Base-by-base conservation (phyloP, 2,888 invertebrate genomes). In the Zhuqinia jingwanae region DNA sequence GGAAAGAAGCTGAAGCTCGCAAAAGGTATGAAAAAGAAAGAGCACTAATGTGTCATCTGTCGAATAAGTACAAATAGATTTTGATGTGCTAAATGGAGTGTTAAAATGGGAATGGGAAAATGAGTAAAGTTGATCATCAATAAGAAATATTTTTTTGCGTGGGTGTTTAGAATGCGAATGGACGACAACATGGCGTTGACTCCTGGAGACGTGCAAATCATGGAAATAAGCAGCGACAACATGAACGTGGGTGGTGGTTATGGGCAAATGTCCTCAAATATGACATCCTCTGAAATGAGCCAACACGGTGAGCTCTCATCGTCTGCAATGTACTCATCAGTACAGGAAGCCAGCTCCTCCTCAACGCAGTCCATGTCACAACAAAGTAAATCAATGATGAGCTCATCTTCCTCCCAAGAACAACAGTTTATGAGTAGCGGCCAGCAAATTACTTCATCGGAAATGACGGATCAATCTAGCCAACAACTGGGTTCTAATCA, bases 1-100 rank as follows among this genome's bases (percentile, higher is more conserved):
- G 94, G 92, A 95, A 95, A 91, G 94, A 94, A 91, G 94, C 94
- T 88, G 94, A 94, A 91, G 93, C 94, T 90, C 94, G 94, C 89
- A 93, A 93, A 87, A 93, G 94, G 91, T 94, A 94, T 90, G 93
- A 56, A 36, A 36, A 36, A 36, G 3, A 36, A 6, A 36, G 5
- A 36, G 36, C 36, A 8, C 11, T 5, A 58, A 2, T 25, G 2
- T 58, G 17, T 10, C 58, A 10, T 22, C n/a, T n/a, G n/a, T n/a
- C n/a, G n/a, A n/a, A n/a, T n/a, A n/a, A n/a, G n/a, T n/a, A n/a
- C n/a, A n/a, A n/a, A n/a, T n/a, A n/a, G n/a, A n/a, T n/a, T 36
- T 36, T 36, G 36, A 3, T 36, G 3, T 8, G 36, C 36, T 36
- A 36, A 36, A 36, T 36, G 3, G 8, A 36, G 36, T 6, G 36